Percentiles rank a stretch among this genome's conserved stretches.
These are phyloP conservation scores for Danio tinwini DNA, from an alignment of 2,797 vertebrate species.

Conservation along the genomic window DNA sequence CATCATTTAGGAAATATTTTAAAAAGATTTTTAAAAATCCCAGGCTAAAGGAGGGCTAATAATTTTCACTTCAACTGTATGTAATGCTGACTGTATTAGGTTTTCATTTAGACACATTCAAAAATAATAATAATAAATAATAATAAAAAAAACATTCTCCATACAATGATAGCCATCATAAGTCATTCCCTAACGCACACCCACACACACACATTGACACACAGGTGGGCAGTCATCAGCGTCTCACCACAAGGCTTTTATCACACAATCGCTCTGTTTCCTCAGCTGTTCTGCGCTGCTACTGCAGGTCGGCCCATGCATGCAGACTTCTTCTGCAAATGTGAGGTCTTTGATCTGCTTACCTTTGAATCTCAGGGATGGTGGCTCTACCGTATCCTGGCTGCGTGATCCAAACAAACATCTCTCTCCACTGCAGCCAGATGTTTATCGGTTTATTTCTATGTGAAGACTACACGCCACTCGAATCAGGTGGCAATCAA, in stretches of 20 bases:
- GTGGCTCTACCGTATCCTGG: conserved; percentile 66
- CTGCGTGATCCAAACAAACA: conserved; percentile 68
- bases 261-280: conserved; percentile 75
- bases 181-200: not conserved
- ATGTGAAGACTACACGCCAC: not conserved
- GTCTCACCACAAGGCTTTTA: conserved; percentile 70
- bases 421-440: not conserved
- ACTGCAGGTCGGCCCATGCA: conserved; percentile 74
- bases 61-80: no score
- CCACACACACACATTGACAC: not conserved
- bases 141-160: no score
- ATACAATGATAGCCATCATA: conserved; percentile 24
- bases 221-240: conserved; percentile 29
- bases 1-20: no score
- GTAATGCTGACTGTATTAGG: no score
- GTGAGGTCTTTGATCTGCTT: conserved; percentile 61
- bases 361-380: conserved; percentile 71
- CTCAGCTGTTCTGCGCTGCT: conserved; percentile 73
- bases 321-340: conserved; percentile 61
- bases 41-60: no score
- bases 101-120: no score
- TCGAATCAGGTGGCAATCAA: conserved; percentile 59
- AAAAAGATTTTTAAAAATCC: no score
- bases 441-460: no score
- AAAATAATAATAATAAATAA: no score